These are phyloP conservation scores for Rhyacichthys aspro DNA, from an alignment of 2,797 vertebrate genomes.

Conservation along the genomic window DNA sequence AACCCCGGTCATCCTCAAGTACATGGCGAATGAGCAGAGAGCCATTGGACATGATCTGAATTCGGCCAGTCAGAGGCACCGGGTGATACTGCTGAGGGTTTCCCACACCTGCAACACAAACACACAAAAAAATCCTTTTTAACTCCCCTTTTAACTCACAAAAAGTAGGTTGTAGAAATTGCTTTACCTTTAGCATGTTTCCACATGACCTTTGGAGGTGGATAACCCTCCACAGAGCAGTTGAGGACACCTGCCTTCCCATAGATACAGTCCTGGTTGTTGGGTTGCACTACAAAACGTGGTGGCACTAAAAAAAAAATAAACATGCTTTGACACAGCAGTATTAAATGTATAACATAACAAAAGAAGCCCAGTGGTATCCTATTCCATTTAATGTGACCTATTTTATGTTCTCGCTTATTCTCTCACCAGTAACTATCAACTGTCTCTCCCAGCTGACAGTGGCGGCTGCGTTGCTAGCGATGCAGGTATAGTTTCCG, in stretches of 20 bases:
- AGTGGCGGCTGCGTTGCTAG: slow-evolving; percentile 92
- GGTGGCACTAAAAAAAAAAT: slow-evolving; percentile 83
- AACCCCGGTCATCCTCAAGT: slow-evolving; percentile 95
- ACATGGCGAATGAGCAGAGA: slow-evolving; percentile 96
- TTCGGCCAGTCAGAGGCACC: slow-evolving; percentile 94
- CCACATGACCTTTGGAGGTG: slow-evolving; percentile 98
- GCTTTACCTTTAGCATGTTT: slow-evolving; percentile 94
- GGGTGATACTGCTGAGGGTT: slow-evolving; percentile 99
- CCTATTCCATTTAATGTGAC: slow-evolving; percentile 11
- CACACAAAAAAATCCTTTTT: slow-evolving; percentile 7
- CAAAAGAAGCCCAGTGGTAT: too few species aligned
- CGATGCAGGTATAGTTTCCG: slow-evolving; percentile 98
- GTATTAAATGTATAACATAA: not conserved
- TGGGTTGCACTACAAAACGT: slow-evolving; percentile 96
- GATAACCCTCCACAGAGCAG: slow-evolving; percentile 96
- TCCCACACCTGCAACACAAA: slow-evolving; percentile 82
- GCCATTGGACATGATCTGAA: slow-evolving; percentile 97
- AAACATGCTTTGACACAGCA: too few species aligned
- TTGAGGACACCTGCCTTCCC: slow-evolving; percentile 96
- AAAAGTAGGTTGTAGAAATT: not conserved
- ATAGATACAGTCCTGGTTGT: slow-evolving; percentile 98
- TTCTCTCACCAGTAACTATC: slow-evolving; percentile 90
- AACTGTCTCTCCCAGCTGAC: slow-evolving; percentile 97
- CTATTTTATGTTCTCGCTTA: slow-evolving; percentile 29
- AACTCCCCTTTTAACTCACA: not conserved